phyloP scores from a whole-genome alignment of 2,797 vertebrate species.

The Poecilia wingei region DNA sequence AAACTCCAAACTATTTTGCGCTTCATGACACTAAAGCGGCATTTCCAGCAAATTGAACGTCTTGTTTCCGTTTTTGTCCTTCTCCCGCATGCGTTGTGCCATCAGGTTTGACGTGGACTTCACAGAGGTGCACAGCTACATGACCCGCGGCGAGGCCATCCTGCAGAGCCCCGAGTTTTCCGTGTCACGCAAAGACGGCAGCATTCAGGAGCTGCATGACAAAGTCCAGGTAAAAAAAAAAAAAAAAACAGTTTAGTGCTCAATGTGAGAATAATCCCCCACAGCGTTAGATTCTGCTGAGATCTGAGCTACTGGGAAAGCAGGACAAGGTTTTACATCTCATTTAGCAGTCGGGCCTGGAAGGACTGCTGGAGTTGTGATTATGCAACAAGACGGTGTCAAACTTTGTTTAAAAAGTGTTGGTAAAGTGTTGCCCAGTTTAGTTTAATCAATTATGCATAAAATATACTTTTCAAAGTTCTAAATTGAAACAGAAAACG shows the following conservation, averaged over 20 bases:
- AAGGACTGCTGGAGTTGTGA: background rate
- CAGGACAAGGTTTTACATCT: constrained; percentile 25
- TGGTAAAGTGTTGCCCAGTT: background rate
- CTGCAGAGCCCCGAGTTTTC: constrained; percentile 94
- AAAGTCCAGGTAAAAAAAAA: constrained; percentile 90
- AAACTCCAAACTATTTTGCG: background rate
- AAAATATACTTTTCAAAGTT: background rate
- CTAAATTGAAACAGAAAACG: background rate
- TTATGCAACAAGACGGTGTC: constrained; percentile 10
- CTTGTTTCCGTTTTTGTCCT: background rate
- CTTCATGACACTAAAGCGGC: background rate
- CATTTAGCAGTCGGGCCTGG: background rate
- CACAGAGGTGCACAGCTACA: constrained; percentile 98
- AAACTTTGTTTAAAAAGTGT: background rate
- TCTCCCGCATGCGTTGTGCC: background rate
- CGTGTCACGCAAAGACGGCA: constrained; percentile 90
- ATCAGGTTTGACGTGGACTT: constrained; percentile 94
- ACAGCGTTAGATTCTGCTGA: constrained; percentile 13
- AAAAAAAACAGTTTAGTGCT: background rate
- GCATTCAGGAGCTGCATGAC: constrained; percentile 90
- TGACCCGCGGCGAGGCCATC: constrained; percentile 95
- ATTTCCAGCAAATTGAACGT: background rate
- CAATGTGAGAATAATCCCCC: background rate
- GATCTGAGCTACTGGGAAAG: constrained; percentile 30
- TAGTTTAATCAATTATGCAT: background rate